phyloP scores from a whole-genome alignment of 2,797 vertebrate species.

The Chaunax sp. region DNA sequence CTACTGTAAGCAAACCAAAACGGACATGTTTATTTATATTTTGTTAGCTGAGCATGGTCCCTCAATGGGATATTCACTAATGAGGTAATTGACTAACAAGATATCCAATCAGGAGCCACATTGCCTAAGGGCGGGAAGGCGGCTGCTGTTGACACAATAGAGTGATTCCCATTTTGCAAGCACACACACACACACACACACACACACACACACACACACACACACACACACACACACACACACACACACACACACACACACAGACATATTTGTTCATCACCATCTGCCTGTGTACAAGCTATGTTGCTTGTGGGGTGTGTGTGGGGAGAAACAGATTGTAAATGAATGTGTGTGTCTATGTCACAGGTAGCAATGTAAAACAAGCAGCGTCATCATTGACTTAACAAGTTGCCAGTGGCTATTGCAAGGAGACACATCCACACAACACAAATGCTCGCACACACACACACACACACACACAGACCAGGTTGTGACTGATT shows the following conservation, averaged over 20 bases:
- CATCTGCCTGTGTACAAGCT: conserved; percentile 61
- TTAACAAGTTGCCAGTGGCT: conserved; percentile 63
- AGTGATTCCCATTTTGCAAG: conserved; percentile 54
- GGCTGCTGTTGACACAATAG: conserved; percentile 58
- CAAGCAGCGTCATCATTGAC: conserved; percentile 58
- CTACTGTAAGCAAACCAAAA: conserved; percentile 39
- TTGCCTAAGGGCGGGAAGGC: conserved; percentile 62
- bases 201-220: conserved; percentile 43
- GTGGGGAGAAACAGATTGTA: conserved; percentile 56
- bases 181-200: conserved; percentile 24
- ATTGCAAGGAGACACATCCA: conserved; percentile 39
- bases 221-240: conserved; percentile 54
- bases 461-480: conserved; percentile 25
- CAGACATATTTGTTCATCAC: conserved; percentile 73
- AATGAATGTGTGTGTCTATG: conserved; percentile 29
- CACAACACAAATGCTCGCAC: not conserved
- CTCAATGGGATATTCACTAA: conserved; percentile 58
- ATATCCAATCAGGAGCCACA: conserved; percentile 71
- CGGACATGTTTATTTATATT: conserved; percentile 42
- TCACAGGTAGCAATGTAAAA: conserved; percentile 43
- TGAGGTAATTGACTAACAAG: conserved; percentile 75
- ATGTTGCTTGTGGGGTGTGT: conserved; percentile 52
- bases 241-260: conserved; percentile 45
- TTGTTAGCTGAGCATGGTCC: conserved; percentile 29
- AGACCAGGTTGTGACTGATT: conserved; percentile 42